phyloP scores from a whole-genome alignment of 2,797 vertebrate species.

The Cyprinella venusta region DNA sequence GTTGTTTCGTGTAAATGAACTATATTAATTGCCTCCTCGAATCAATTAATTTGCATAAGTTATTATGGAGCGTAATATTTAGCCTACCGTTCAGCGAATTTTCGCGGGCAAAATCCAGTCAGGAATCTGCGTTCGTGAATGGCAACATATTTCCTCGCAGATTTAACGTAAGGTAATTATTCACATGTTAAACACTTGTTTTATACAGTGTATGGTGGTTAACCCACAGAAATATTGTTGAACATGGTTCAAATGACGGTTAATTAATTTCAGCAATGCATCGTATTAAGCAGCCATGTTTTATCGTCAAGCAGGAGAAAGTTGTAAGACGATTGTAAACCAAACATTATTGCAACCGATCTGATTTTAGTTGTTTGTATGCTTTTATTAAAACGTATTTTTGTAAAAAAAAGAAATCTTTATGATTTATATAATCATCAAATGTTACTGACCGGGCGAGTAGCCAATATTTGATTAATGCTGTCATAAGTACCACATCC shows the following conservation, averaged over 20 bases:
- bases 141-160: neutral
- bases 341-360: neutral
- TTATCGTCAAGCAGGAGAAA: neutral
- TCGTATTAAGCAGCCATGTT: neutral
- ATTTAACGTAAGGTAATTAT: neutral
- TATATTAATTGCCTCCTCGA: neutral
- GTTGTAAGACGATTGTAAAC: neutral
- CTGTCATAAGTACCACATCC: neutral
- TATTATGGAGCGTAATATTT: neutral
- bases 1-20: neutral
- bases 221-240: neutral
- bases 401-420: neutral
- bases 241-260: neutral
- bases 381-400: neutral
- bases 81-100: neutral
- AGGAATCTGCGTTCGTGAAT: neutral
- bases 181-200: neutral
- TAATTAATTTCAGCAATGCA: neutral
- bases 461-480: neutral
- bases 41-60: too few relatives aligned
- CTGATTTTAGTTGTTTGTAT: neutral
- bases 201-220: too few relatives aligned
- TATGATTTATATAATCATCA: neutral
- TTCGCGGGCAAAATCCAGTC: neutral
- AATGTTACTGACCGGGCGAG: neutral